Conservation (phyloP, 1,140 invertebrate species). For the Lucilia sericata region DNA sequence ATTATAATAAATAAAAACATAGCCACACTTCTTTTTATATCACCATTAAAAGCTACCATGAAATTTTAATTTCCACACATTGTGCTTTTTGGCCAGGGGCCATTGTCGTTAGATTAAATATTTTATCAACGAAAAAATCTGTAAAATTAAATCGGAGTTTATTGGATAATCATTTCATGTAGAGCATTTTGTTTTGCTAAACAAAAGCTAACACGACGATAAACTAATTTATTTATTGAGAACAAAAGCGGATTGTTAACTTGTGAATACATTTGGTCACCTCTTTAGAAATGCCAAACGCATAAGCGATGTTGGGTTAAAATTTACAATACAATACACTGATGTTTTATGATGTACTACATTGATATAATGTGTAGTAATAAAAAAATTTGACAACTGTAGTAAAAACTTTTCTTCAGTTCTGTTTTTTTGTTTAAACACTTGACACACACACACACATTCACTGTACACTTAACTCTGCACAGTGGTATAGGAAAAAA, state of each 20-base stretch:
- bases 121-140: too few relatives aligned
- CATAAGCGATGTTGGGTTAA: neutral
- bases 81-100: too few relatives aligned
- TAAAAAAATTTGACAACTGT: slow-evolving; percentile 10
- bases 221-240: neutral
- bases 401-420: neutral
- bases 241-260: neutral
- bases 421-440: neutral
- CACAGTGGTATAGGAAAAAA: too few relatives aligned
- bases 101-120: too few relatives aligned
- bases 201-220: too few relatives aligned
- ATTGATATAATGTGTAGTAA: slow-evolving; percentile 10
- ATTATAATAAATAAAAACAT: too few relatives aligned
- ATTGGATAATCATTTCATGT: too few relatives aligned
- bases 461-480: neutral
- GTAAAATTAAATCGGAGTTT: too few relatives aligned
- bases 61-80: too few relatives aligned
- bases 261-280: neutral
- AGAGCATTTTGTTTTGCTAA: too few relatives aligned
- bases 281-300: neutral
- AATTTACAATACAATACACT: neutral
- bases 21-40: too few relatives aligned
- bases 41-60: too few relatives aligned
- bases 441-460: neutral
- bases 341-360: slow-evolving; percentile 16